Evolutionary conservation across 2,888 invertebrate species (phyloP).

Genomic region (Dioctria linearis): DNA sequence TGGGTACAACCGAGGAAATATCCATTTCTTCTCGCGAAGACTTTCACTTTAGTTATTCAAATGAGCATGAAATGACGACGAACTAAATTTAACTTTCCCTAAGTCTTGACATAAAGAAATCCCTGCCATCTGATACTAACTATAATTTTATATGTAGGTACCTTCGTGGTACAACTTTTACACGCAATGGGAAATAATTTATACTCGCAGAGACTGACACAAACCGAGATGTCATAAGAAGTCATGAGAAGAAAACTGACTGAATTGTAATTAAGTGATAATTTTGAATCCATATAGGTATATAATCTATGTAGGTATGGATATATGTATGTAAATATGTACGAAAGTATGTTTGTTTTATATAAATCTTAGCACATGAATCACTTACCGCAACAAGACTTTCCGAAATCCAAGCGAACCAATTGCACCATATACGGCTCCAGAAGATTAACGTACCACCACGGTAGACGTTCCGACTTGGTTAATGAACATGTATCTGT

Average conservation of each 20-base stretch:
- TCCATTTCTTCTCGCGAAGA: conserved; percentile 24
- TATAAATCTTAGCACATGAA: background rate
- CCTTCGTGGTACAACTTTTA: background rate
- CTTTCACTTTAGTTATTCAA: conserved; percentile 47
- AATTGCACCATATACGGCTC: conserved; percentile 97
- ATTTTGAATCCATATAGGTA: background rate
- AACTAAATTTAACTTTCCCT: conserved; percentile 23
- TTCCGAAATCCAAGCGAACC: conserved; percentile 91
- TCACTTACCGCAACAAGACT: conserved; percentile 90
- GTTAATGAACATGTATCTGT: conserved; percentile 91
- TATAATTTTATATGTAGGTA: too few relatives aligned
- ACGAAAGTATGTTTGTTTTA: background rate
- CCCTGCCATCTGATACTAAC: conserved; percentile 16
- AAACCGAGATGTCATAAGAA: conserved; percentile 4
- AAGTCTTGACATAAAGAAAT: conserved; percentile 30
- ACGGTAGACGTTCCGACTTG: conserved; percentile 85
- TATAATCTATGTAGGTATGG: background rate
- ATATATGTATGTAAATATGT: background rate
- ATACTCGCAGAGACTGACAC: conserved; percentile 22
- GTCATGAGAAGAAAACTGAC: conserved; percentile 16
- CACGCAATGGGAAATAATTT: conserved; percentile 24
- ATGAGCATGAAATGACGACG: conserved; percentile 16
- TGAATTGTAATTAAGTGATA: background rate
- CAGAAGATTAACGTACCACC: conserved; percentile 96
- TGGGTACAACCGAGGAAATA: conserved; percentile 24